These are phyloP conservation scores for Eremophila alpestris DNA, from an alignment of 2,797 vertebrate species.

Conservation along the genomic window DNA sequence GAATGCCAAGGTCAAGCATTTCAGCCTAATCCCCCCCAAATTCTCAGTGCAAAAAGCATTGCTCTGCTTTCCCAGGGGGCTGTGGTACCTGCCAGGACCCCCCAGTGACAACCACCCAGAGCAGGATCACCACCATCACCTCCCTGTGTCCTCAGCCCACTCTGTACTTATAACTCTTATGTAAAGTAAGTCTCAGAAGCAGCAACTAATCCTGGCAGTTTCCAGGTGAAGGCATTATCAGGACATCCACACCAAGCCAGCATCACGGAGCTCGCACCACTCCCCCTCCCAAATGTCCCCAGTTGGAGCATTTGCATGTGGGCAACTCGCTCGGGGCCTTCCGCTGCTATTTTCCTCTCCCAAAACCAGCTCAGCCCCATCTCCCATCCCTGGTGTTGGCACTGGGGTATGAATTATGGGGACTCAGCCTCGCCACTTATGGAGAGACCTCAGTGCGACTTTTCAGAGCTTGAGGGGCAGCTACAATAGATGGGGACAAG, in stretches of 20 bases:
- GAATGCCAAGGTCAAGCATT: neutral
- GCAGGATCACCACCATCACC: neutral
- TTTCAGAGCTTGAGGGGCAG: neutral
- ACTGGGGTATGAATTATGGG: neutral
- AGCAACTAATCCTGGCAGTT: neutral
- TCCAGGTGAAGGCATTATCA: neutral
- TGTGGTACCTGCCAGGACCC: neutral
- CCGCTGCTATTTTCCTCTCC: too few relatives aligned
- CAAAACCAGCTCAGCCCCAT: neutral
- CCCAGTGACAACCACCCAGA: rapidly evolving
- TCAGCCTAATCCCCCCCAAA: neutral
- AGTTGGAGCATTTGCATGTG: rapidly evolving
- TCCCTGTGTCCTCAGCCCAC: neutral
- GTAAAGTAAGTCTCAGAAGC: neutral
- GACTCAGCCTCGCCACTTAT: rapidly evolving
- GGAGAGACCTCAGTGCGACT: rapidly evolving
- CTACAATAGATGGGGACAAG: rapidly evolving
- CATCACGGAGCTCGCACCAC: rapidly evolving
- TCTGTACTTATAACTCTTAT: neutral
- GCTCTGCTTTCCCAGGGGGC: neutral
- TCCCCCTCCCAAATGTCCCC: neutral
- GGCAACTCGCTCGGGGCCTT: rapidly evolving
- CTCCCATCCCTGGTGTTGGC: neutral
- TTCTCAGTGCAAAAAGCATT: rapidly evolving
- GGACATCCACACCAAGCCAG: neutral